Conservation (phyloP, 2,113 vertebrate species). For the Gobius niger region DNA sequence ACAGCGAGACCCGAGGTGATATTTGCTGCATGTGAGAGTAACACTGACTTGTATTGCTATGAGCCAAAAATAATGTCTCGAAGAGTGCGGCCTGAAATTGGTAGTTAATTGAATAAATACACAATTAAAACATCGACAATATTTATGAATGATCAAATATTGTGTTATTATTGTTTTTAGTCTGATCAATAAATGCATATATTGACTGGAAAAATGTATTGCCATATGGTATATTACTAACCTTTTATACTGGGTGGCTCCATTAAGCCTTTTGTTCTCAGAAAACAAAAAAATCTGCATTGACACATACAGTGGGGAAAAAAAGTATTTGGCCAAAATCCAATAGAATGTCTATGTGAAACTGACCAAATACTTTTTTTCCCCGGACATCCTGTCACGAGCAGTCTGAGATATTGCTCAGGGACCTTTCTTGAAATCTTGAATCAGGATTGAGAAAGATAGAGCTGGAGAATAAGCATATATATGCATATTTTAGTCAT, state of each 20-base stretch:
- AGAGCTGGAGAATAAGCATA: background rate
- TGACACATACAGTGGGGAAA: background rate
- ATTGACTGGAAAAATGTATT: no score
- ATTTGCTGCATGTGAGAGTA: slow-evolving; percentile 19
- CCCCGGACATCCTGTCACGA: background rate
- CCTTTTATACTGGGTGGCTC: background rate
- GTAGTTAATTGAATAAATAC: background rate
- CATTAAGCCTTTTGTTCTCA: background rate
- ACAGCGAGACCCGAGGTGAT: slow-evolving; percentile 24
- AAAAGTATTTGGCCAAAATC: no score
- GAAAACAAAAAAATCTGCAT: background rate
- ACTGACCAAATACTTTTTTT: no score
- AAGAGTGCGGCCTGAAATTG: background rate
- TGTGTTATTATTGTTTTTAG: background rate
- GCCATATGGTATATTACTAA: background rate
- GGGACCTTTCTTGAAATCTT: background rate
- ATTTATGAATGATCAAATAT: no score
- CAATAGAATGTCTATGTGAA: no score
- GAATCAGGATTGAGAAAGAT: background rate
- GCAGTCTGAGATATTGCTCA: background rate
- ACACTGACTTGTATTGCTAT: slow-evolving; percentile 23
- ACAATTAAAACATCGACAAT: no score
- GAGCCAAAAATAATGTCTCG: slow-evolving; percentile 9
- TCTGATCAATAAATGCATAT: background rate
- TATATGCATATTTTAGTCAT: background rate